Evolutionary conservation across 2,888 invertebrate genomes (phyloP).

Genomic region (Dicranocentrus wangi): DNA sequence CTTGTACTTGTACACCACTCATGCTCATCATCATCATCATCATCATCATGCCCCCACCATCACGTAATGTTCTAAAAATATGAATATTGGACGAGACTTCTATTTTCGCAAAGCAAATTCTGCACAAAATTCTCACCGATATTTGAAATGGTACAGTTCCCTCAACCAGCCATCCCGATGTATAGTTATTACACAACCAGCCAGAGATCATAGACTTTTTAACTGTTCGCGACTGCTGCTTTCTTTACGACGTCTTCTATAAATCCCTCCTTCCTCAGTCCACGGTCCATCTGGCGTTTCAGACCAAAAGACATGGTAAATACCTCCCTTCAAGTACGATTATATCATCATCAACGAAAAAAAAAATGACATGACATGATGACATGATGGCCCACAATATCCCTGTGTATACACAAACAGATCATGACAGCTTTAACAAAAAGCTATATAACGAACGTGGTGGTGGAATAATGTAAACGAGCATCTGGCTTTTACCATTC

Average conservation of each 20-base stretch:
- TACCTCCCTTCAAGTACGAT: background rate
- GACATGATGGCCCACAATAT: constrained; percentile 34
- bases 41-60: constrained; percentile 13
- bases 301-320: background rate
- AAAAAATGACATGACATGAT: constrained; percentile 47
- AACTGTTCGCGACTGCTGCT: background rate
- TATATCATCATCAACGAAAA: constrained; percentile 8
- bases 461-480: no score
- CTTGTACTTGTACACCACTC: background rate
- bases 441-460: no score
- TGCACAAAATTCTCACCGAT: no score
- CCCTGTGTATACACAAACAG: constrained; percentile 35
- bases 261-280: background rate
- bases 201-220: no score
- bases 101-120: background rate
- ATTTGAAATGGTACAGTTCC: no score
- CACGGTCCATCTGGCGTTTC: background rate
- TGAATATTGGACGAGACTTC: constrained; percentile 35
- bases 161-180: no score
- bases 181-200: no score
- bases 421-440: constrained; percentile 28
- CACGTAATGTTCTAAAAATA: constrained; percentile 58
- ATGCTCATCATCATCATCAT: constrained; percentile 1
- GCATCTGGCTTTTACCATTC: no score
- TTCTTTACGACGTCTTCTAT: no score